Evolutionary conservation across 2,888 invertebrate species (phyloP).

Genomic region (Metalampra italica): DNA sequence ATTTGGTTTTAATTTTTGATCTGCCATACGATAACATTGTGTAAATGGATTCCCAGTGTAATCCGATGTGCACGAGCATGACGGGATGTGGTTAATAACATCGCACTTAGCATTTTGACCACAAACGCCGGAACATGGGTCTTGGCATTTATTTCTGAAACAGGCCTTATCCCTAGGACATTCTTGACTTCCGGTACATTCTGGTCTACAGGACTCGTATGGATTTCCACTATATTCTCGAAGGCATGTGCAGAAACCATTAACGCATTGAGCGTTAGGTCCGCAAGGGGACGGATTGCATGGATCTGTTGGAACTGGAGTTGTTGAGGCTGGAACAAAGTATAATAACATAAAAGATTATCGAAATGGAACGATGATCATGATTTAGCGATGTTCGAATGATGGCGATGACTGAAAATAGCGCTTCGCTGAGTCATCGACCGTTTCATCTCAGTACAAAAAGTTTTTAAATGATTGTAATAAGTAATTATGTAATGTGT

Average conservation of each 20-base stretch:
- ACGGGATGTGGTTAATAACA: conserved; percentile 86
- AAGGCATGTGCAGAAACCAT: conserved; percentile 83
- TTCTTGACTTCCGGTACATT: conserved; percentile 85
- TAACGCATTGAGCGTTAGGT: conserved; percentile 83
- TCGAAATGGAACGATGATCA: too few species aligned
- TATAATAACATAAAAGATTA: neutral
- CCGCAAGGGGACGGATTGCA: conserved; percentile 87
- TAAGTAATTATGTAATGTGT: too few species aligned
- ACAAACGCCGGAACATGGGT: conserved; percentile 87
- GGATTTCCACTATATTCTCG: conserved; percentile 85
- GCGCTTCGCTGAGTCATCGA: too few species aligned
- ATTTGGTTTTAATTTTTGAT: conserved; percentile 38
- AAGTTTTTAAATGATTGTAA: too few species aligned
- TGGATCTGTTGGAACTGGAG: conserved; percentile 68
- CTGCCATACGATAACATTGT: conserved; percentile 60
- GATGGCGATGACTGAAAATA: too few species aligned
- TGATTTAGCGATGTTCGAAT: too few species aligned
- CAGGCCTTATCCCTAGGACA: conserved; percentile 85
- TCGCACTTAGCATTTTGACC: conserved; percentile 85
- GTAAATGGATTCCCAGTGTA: conserved; percentile 87
- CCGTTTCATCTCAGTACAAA: too few species aligned
- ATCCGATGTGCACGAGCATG: conserved; percentile 82
- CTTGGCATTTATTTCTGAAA: conserved; percentile 84
- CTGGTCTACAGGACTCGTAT: conserved; percentile 83
- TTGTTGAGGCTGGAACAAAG: conserved; percentile 52